Evolutionary conservation across 2,797 vertebrate genomes (phyloP).

Genomic region (Fistularia commersonii): DNA sequence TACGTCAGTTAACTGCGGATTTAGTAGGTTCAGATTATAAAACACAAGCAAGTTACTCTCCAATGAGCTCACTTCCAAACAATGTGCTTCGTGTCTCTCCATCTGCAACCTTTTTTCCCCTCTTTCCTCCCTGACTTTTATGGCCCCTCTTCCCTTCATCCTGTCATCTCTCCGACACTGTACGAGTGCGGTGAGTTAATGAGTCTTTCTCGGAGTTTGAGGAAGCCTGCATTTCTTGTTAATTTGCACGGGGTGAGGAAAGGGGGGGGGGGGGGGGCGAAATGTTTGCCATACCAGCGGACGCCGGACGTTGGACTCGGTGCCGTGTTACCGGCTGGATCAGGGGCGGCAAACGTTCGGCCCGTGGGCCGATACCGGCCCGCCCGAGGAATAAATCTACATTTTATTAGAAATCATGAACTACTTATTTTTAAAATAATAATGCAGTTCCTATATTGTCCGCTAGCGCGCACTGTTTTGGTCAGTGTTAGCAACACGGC

Average conservation of each 20-base stretch:
- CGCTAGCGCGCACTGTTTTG: no score
- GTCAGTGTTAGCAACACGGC: no score
- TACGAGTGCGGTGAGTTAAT: slow-evolving; percentile 59
- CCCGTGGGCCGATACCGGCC: no score
- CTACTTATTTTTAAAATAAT: no score
- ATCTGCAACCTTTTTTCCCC: slow-evolving; percentile 73
- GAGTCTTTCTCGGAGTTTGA: slow-evolving; percentile 45
- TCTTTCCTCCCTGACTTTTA: slow-evolving; percentile 52
- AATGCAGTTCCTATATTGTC: no score
- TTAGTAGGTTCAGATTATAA: slow-evolving; percentile 74
- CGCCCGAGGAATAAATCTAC: no score
- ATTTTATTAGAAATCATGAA: no score
- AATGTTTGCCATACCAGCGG: slow-evolving; percentile 60
- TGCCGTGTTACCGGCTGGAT: slow-evolving; percentile 49
- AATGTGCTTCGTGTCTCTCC: slow-evolving; percentile 81
- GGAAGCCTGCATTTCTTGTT: slow-evolving; percentile 60
- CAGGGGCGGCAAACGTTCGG: no score
- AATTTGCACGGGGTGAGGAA: slow-evolving; percentile 60
- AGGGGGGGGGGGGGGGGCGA: slow-evolving; percentile 44
- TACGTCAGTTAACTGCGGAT: slow-evolving; percentile 76
- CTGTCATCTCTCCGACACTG: slow-evolving; percentile 54
- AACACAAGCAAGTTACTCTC: slow-evolving; percentile 68
- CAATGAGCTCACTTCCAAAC: slow-evolving; percentile 78
- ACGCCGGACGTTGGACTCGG: slow-evolving; percentile 34
- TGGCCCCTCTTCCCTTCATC: slow-evolving; percentile 53